phyloP scores from a whole-genome alignment of 1,140 invertebrate genomes.

The Saccostrea cuccullata region DNA sequence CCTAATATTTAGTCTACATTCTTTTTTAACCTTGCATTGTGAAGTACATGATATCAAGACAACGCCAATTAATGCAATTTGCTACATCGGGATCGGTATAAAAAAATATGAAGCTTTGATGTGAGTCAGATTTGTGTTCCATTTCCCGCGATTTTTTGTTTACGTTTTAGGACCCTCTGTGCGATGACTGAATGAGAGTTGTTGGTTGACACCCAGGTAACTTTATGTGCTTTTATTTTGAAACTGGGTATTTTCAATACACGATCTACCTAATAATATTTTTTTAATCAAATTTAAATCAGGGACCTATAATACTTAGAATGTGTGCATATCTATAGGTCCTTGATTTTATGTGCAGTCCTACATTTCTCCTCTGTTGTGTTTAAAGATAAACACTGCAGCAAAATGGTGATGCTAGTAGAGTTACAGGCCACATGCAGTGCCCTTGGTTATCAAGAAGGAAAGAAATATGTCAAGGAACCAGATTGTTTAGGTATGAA shows the following conservation, averaged over 20 bases:
- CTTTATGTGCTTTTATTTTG: not conserved
- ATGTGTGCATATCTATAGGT: no score
- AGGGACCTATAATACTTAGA: no score
- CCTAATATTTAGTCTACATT: no score
- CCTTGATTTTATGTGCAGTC: no score
- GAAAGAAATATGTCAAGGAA: conserved; percentile 84
- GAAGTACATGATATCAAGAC: no score
- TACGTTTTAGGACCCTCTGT: not conserved
- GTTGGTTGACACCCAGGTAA: not conserved
- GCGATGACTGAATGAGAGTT: not conserved
- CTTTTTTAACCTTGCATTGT: no score
- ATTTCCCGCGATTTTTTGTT: conserved; percentile 28
- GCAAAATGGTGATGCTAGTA: conserved; percentile 78
- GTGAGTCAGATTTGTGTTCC: not conserved
- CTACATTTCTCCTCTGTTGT: no score
- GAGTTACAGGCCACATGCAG: conserved; percentile 87
- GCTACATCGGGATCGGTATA: not conserved
- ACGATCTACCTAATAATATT: no score
- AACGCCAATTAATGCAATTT: not conserved
- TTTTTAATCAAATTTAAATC: no score
- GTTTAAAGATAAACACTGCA: not conserved
- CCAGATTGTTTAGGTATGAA: conserved; percentile 84
- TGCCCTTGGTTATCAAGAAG: conserved; percentile 85
- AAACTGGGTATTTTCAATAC: not conserved
- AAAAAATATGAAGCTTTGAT: not conserved